These are phyloP conservation scores for Temnopleurus reevesii DNA, from an alignment of 53 echinoderm and acorn worm genomes.

Conservation along the genomic window DNA sequence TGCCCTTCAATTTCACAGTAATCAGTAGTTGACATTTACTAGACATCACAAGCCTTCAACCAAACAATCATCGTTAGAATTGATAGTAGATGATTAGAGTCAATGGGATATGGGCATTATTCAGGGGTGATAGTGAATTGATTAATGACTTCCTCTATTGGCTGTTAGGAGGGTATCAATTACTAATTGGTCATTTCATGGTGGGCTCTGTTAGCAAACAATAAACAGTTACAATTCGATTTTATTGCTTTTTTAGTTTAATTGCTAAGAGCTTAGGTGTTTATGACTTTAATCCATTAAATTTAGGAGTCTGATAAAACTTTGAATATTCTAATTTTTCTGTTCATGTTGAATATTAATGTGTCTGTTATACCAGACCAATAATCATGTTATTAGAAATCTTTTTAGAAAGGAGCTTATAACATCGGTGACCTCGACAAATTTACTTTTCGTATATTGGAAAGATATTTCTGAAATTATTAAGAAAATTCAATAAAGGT, in stretches of 20 bases:
- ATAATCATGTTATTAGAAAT: no score
- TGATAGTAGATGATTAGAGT: background rate
- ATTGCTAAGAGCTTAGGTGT: no score
- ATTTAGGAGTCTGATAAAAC: no score
- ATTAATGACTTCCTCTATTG: conserved; percentile 17
- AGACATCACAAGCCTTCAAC: background rate
- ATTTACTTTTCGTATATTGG: background rate
- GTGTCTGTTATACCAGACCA: no score
- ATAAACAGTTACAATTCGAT: background rate
- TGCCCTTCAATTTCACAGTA: no score
- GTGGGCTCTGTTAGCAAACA: background rate
- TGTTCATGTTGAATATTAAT: no score
- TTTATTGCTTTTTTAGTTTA: no score
- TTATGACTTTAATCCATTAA: no score
- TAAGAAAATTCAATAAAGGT: background rate
- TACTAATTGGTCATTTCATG: background rate
- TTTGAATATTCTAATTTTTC: no score
- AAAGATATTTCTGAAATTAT: background rate
- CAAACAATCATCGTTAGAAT: background rate
- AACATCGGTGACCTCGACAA: background rate
- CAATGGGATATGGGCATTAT: background rate
- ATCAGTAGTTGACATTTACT: background rate
- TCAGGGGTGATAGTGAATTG: background rate
- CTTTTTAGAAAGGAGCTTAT: no score
- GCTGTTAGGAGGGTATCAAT: background rate